Evolutionary conservation across 2,797 vertebrate genomes (phyloP).

Genomic region (Cyclopterus lumpus): DNA sequence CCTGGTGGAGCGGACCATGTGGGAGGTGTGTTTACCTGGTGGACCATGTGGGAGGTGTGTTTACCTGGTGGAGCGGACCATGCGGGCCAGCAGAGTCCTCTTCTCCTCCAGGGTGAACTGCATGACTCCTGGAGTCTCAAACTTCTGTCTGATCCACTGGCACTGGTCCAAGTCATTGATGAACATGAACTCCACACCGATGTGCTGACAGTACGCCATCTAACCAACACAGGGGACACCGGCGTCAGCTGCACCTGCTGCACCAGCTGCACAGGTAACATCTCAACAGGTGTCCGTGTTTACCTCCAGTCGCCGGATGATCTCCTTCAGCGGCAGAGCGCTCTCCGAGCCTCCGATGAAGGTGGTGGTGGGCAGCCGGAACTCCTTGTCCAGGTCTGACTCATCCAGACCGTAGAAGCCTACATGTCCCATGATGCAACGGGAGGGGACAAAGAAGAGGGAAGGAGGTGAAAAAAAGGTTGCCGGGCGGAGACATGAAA

Average conservation of each 20-base stretch:
- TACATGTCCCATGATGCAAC: slow-evolving; percentile 76
- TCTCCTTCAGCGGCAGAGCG: slow-evolving; percentile 91
- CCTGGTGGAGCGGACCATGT: slow-evolving; percentile 59
- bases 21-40: neutral
- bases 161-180: slow-evolving; percentile 97
- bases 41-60: neutral
- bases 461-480: slow-evolving; percentile 30
- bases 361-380: slow-evolving; percentile 95
- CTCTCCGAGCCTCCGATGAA: slow-evolving; percentile 95
- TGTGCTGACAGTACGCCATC: slow-evolving; percentile 93
- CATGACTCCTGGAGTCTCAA: slow-evolving; percentile 92
- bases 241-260: neutral
- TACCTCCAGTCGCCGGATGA: slow-evolving; percentile 96
- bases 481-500: slow-evolving; percentile 18
- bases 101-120: slow-evolving; percentile 92
- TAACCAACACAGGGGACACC: slow-evolving; percentile 10
- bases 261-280: neutral
- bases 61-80: slow-evolving; percentile 91
- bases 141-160: slow-evolving; percentile 94
- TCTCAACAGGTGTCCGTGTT: neutral
- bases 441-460: slow-evolving; percentile 20
- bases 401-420: slow-evolving; percentile 95
- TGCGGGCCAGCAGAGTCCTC: slow-evolving; percentile 89
- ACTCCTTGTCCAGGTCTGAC: slow-evolving; percentile 95
- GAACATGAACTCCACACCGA: slow-evolving; percentile 94